Evolutionary conservation across 2,113 vertebrate species (phyloP).

Genomic region (Corvus hawaiiensis): DNA sequence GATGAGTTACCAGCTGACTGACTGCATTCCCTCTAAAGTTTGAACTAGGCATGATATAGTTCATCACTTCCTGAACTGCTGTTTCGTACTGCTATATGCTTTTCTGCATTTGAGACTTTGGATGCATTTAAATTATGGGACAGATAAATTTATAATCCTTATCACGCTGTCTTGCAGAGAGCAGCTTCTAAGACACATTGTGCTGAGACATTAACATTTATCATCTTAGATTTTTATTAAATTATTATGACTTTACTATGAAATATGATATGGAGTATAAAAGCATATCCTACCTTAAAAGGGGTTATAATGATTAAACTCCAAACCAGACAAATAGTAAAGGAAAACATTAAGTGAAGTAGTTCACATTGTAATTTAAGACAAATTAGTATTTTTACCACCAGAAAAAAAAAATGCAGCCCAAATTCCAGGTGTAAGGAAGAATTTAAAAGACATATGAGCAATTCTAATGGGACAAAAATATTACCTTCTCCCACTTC

Average conservation of each 20-base stretch:
- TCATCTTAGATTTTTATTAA: not conserved
- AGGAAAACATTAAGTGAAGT: not conserved
- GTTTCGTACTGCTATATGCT: not conserved
- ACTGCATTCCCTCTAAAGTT: not conserved
- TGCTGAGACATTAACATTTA: not conserved
- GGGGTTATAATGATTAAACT: not conserved
- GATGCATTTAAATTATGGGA: not conserved
- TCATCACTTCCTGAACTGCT: not conserved
- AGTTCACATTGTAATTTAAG: not conserved
- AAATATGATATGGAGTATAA: not conserved
- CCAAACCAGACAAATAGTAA: not conserved
- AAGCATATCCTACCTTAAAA: not conserved
- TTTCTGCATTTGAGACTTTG: not conserved
- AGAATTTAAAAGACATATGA: not conserved
- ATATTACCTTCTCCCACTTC: not conserved
- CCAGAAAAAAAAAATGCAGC: not conserved
- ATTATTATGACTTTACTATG: not conserved
- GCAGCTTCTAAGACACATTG: not conserved
- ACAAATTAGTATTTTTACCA: not conserved
- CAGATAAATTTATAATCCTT: not conserved
- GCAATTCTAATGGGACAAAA: not conserved
- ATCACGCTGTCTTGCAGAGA: not conserved
- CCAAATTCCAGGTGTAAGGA: not conserved
- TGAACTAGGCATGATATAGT: not conserved
- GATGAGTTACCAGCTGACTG: not conserved